Evolutionary conservation across 2,113 vertebrate species (phyloP).

Genomic region (Diadophis punctatus): DNA sequence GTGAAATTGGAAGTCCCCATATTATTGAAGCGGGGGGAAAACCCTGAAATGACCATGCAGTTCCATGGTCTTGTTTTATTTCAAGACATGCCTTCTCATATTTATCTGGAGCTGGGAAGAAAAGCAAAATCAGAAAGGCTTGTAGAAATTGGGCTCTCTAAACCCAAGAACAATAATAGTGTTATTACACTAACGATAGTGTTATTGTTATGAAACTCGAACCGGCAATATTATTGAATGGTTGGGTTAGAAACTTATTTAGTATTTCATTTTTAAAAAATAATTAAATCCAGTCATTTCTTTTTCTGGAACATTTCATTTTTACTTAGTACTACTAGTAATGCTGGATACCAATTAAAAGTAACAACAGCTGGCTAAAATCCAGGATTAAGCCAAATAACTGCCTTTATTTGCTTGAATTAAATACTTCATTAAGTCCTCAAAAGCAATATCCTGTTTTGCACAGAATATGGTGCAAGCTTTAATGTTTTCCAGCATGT

Average conservation of each 20-base stretch:
- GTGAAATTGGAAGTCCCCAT: neutral
- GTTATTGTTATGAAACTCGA: neutral
- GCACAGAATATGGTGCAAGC: neutral
- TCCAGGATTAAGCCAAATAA: constrained; percentile 18
- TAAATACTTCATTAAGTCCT: constrained; percentile 18
- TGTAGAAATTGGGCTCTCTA: neutral
- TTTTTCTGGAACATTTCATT: constrained; percentile 3
- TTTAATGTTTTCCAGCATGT: constrained; percentile 17
- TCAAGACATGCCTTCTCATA: neutral
- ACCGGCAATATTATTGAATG: neutral
- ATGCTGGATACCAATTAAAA: constrained; percentile 9
- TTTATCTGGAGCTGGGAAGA: neutral
- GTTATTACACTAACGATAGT: neutral
- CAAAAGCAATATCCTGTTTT: constrained; percentile 28
- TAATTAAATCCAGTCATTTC: neutral
- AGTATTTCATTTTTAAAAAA: neutral
- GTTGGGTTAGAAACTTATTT: neutral
- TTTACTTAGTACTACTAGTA: neutral
- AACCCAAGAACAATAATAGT: neutral
- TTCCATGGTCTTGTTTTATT: neutral
- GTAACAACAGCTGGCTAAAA: neutral
- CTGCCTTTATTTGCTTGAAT: constrained; percentile 19
- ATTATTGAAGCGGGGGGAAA: neutral
- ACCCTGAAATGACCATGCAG: neutral
- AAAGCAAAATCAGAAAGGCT: neutral